Base-by-base conservation (phyloP, 2,888 invertebrate genomes). In the Thymelicus acteon region DNA sequence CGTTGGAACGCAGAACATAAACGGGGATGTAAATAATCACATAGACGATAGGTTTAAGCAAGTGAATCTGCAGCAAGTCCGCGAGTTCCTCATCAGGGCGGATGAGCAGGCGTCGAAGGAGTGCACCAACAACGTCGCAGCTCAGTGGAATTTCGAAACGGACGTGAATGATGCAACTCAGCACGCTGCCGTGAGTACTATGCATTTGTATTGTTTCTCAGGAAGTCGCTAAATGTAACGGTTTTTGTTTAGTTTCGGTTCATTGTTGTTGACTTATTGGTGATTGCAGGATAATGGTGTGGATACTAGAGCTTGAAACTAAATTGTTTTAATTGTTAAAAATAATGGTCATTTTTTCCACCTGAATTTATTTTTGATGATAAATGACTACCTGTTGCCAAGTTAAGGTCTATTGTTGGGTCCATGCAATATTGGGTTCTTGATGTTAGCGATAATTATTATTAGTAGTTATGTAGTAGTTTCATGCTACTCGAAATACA, bases 71-170 rank as follows among this genome's bases (percentile, higher is more conserved):
- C 91, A 92, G 76, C 94, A 94, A 78, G 82, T 95, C 0, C 90
- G 95, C 73, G 94, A 95, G 74, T 94, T 97, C 57, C 84, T 97
- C 74, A 94, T 95, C 58, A 96, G 96, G 73, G 94, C 97, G 39
- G 97, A 97, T 83, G 95, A 96, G 44, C 95, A 96, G 80, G 96
- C 97, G 10, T 96, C 97, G 0, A 95, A 96, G 83, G 96, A 97
- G 86, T 98, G 97, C 81, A 97, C 97, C 0, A 96, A 96, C 65
- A 97, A 97, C 85, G 97, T 98, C n/a, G 96, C 95, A 0, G 97
- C 97, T 0, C 98, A 98, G 82, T 98, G 98, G 98, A 96, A 96
- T 85, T 98, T 97, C 82, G 97, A 98, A 88, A 97, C 97, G 6
- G 96, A 97, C 82, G 97, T 97, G 52, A 97, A 97, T 88, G 97